These are phyloP conservation scores for Chrysaora quinquecirrha DNA, from an alignment of 30 jellyfish, hydroid and myxozoan genomes.

Conservation along the genomic window DNA sequence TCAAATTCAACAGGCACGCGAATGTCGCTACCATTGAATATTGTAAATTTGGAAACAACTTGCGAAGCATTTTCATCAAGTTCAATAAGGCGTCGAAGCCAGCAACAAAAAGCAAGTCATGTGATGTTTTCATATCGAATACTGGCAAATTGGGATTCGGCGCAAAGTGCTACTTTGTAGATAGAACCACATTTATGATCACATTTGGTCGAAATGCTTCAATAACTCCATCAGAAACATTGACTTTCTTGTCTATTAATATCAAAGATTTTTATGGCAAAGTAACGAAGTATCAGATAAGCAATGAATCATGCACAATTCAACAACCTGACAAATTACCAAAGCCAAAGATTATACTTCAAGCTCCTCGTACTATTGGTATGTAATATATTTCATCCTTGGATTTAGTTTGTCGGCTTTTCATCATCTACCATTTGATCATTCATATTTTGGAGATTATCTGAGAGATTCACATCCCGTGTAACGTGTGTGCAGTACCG, in stretches of 20 bases:
- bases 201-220: conserved; percentile 21
- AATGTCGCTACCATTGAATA: conserved; percentile 15
- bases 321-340: background rate
- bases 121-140: conserved; percentile 15
- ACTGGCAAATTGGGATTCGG: conserved; percentile 32
- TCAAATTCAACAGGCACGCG: background rate
- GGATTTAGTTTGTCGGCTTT: no score
- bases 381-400: no score
- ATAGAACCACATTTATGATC: background rate
- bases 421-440: no score
- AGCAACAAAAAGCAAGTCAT: background rate
- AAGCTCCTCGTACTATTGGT: conserved; percentile 27
- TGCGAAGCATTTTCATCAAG: background rate
- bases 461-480: no score
- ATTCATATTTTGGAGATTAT: no score
- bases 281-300: conserved; percentile 22
- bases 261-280: conserved; percentile 10
- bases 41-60: conserved; percentile 18
- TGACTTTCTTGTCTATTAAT: background rate
- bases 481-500: no score
- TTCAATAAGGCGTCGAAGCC: conserved; percentile 9
- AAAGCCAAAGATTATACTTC: background rate
- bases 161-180: conserved; percentile 11
- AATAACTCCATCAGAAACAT: conserved; percentile 15
- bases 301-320: background rate